These are phyloP conservation scores for Parapsyche elsis DNA, from an alignment of 1,140 invertebrate species.

Conservation along the genomic window DNA sequence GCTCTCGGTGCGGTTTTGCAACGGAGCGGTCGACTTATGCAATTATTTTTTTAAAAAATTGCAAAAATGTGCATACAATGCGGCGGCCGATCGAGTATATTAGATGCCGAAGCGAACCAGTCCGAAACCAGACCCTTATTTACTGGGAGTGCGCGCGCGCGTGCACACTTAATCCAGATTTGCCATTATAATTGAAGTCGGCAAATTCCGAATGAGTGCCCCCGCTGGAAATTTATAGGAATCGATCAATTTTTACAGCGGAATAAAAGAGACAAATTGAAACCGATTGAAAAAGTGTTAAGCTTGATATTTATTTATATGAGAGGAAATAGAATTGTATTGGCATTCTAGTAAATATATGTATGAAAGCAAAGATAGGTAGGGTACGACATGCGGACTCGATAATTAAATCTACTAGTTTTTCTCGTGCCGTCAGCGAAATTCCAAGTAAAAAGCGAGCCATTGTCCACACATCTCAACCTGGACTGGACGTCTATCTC, in stretches of 20 bases:
- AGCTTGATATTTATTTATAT: too few species aligned
- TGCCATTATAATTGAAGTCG: slow-evolving; percentile 1
- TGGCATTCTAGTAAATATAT: too few species aligned
- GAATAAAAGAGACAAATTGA: too few species aligned
- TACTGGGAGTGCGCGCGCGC: too few species aligned
- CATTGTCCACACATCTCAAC: slow-evolving; percentile 43
- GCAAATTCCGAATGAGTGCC: neutral
- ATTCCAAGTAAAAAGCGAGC: slow-evolving; percentile 42
- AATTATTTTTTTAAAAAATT: slow-evolving; percentile 8
- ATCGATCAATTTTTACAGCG: neutral
- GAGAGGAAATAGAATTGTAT: too few species aligned
- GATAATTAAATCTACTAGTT: slow-evolving; percentile 44
- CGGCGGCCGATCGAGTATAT: neutral
- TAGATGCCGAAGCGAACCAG: neutral
- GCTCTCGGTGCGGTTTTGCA: neutral
- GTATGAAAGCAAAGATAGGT: neutral
- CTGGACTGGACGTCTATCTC: slow-evolving; percentile 41
- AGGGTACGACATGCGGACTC: neutral
- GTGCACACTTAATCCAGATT: neutral
- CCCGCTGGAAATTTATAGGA: neutral
- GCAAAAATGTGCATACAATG: slow-evolving; percentile 11
- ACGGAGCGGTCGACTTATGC: neutral
- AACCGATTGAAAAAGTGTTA: too few species aligned
- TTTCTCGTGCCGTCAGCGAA: slow-evolving; percentile 34
- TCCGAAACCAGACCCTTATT: neutral